phyloP scores from a whole-genome alignment of 2,888 invertebrate genomes.

The Melieria omissa region DNA sequence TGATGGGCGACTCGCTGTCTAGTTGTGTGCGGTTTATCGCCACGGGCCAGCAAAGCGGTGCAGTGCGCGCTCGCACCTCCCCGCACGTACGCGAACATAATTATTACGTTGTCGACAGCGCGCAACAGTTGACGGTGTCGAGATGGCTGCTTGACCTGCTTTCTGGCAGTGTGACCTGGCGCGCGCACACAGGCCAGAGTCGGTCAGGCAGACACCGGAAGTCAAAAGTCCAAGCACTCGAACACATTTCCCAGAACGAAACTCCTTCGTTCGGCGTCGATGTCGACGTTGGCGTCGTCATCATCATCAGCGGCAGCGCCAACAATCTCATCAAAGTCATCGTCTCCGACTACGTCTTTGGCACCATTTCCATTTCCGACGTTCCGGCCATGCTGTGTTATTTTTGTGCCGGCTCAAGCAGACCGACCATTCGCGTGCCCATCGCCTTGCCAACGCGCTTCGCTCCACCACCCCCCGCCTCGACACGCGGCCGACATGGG shows the following conservation, averaged over 20 bases:
- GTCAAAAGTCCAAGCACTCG: constrained; percentile 54
- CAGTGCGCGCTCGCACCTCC: constrained; percentile 28
- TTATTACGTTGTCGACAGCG: constrained; percentile 6
- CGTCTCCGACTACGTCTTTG: not conserved
- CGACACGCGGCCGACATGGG: not conserved
- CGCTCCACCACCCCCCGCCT: not conserved
- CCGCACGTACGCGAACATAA: constrained; percentile 20
- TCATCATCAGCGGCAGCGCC: constrained; percentile 9
- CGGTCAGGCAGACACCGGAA: constrained; percentile 49
- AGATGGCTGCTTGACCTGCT: no score
- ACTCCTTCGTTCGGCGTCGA: not conserved
- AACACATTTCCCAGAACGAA: constrained; percentile 18
- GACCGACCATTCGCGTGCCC: constrained; percentile 17
- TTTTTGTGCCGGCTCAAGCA: not conserved
- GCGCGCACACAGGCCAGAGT: not conserved
- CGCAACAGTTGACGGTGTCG: no score
- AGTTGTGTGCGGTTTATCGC: constrained; percentile 64
- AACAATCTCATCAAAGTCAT: not conserved
- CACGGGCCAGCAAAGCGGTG: constrained; percentile 45
- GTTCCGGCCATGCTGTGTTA: no score
- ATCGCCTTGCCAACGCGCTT: not conserved
- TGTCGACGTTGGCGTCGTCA: constrained; percentile 23
- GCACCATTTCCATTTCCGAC: no score
- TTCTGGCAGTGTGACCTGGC: not conserved
- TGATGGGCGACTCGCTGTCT: constrained; percentile 45